Evolutionary conservation across 2,113 vertebrate genomes (phyloP).

Genomic region (Laticauda colubrina): DNA sequence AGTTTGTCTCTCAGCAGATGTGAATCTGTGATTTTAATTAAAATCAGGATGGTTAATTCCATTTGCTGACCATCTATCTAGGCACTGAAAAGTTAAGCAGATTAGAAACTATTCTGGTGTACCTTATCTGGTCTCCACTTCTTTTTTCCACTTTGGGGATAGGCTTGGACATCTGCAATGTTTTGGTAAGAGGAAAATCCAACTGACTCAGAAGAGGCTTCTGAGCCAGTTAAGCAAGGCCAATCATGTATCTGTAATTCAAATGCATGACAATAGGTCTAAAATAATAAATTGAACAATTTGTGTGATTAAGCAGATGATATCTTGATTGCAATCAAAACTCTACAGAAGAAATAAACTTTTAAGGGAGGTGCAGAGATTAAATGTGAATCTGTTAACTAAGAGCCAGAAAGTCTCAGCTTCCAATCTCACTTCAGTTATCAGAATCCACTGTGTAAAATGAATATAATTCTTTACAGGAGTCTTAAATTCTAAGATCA

Average conservation of each 20-base stretch:
- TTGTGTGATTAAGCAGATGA: slow-evolving; percentile 7
- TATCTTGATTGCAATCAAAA: slow-evolving; percentile 4
- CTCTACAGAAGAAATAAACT: neutral
- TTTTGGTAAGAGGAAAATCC: neutral
- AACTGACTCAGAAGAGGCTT: too few relatives aligned
- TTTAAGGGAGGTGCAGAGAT: neutral
- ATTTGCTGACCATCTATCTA: neutral
- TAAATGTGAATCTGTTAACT: neutral
- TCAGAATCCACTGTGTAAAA: neutral
- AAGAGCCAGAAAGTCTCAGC: neutral
- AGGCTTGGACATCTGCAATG: neutral
- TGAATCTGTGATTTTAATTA: neutral
- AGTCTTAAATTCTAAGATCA: neutral
- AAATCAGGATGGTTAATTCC: neutral
- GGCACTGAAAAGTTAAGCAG: neutral
- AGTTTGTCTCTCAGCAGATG: neutral
- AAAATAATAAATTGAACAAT: slow-evolving; percentile 9
- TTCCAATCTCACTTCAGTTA: neutral
- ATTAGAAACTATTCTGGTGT: neutral
- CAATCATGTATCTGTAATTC: neutral
- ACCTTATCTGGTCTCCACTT: neutral
- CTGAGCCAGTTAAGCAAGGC: neutral
- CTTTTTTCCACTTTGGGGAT: neutral
- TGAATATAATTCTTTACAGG: neutral
- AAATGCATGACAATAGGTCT: slow-evolving; percentile 9